Conservation (phyloP, 2,888 invertebrate genomes). For the Carabus problematicus region DNA sequence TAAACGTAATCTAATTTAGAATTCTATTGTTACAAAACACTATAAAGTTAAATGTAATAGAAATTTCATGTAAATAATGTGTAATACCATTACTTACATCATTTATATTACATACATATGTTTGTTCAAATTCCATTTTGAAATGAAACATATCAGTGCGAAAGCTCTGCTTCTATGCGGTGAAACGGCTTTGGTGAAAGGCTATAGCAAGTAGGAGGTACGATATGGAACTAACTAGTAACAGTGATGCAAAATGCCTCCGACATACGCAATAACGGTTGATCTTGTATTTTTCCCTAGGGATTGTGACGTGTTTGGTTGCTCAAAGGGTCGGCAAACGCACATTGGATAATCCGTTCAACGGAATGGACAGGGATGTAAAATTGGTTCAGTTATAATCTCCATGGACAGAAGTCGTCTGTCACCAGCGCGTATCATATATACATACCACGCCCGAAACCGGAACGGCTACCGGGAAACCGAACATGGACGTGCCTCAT, state of each 20-base stretch:
- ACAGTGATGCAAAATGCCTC: no score
- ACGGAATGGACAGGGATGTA: conserved; percentile 40
- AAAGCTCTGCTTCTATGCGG: not conserved
- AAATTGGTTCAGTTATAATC: conserved; percentile 42
- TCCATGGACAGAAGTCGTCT: conserved; percentile 38
- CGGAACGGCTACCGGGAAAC: no score
- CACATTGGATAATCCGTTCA: conserved; percentile 42
- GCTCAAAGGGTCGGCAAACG: conserved; percentile 38
- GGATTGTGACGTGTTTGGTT: conserved; percentile 44
- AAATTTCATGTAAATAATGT: no score
- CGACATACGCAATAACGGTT: conserved; percentile 47
- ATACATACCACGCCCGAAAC: no score
- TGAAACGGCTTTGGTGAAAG: not conserved
- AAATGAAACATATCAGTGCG: no score
- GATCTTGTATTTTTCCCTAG: conserved; percentile 49
- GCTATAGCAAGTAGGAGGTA: not conserved
- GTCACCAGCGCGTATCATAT: conserved; percentile 11
- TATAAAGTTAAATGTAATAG: no score
- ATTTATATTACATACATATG: no score
- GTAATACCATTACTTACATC: no score
- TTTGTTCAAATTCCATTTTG: no score
- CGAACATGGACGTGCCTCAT: no score
- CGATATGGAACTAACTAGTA: conserved; percentile 1
- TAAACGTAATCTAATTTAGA: no score
- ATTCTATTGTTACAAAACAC: no score